Base-by-base conservation (phyloP, 2,113 vertebrate genomes). In the Clarias batrachus region DNA sequence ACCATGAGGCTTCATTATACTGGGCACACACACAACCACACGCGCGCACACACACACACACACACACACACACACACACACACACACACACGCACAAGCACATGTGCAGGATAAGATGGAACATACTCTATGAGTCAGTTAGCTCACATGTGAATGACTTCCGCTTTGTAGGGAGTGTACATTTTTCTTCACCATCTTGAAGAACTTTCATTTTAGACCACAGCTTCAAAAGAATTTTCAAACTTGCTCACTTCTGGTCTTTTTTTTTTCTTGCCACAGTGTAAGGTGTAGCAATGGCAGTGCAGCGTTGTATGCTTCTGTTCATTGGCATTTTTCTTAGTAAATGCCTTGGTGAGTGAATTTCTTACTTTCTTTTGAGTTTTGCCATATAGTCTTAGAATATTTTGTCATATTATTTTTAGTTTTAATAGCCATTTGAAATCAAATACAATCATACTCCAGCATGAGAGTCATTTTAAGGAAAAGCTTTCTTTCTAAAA, bases 331-430 rank as follows among this genome's bases (percentile, higher is more conserved):
- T 57, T 80, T 65, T 79, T 10, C n/a, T 88, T 27, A 70, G 9
- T 48, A 37, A 83, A 74, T 77, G 63, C 13, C 21, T 66, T 0
- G 89, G 89, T 86, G 5, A 82, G 84, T 86, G 11, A 70, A 17
- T 54, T 76, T 37, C n/a, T 17, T 17, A n/a, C 9, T 33, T 81
- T 7, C 13, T 10, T 12, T 60, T 86, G 27, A 23, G 14, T 57
- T 16, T 86, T 52, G 33, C 65, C 6, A 27, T 63, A 9, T 63
- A 54, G 52, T 27, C 27, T 12, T 77, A 48, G 8, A 48, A 41
- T 6, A 41, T 41, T 41, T 41, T 41, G 41, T 6, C 41, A 41
- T 41, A 41, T 6, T 6, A 41, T 41, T 5, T 6, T 41, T 41
- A 66, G 41, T 33, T 21, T 56, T 19, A 57, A 17, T 33, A 65